Evolutionary conservation across 2,113 vertebrate genomes (phyloP).

Genomic region (Cisticola juncidis): DNA sequence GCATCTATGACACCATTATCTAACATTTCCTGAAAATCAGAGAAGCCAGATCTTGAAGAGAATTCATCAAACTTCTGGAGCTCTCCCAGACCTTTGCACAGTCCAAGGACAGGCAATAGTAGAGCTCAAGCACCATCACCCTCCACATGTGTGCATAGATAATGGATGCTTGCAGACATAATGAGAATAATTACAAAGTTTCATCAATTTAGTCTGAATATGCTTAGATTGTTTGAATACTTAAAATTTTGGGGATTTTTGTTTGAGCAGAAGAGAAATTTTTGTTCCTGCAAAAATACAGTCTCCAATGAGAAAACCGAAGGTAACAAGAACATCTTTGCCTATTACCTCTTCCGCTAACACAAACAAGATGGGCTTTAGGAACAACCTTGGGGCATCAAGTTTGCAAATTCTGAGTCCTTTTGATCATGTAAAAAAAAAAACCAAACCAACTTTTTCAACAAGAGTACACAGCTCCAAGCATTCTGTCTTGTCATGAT

Average conservation of each 20-base stretch:
- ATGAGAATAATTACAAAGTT: background rate
- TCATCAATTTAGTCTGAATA: background rate
- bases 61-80: background rate
- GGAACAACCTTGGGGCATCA: background rate
- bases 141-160: rapidly evolving
- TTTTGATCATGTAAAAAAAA: background rate
- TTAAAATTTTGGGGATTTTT: background rate
- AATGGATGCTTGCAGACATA: background rate
- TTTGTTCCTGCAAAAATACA: background rate
- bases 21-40: background rate
- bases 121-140: background rate
- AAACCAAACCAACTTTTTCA: background rate
- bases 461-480: background rate
- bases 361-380: rapidly evolving
- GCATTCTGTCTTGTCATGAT: background rate
- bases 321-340: background rate
- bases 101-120: background rate
- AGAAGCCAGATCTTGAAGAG: background rate
- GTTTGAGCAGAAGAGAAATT: background rate
- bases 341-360: background rate
- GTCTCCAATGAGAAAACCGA: background rate
- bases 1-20: background rate
- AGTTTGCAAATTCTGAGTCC: background rate
- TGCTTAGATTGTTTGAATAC: background rate
- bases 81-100: background rate